These are phyloP conservation scores for Hypanus sabinus DNA, from an alignment of 2,113 vertebrate genomes.

Conservation along the genomic window DNA sequence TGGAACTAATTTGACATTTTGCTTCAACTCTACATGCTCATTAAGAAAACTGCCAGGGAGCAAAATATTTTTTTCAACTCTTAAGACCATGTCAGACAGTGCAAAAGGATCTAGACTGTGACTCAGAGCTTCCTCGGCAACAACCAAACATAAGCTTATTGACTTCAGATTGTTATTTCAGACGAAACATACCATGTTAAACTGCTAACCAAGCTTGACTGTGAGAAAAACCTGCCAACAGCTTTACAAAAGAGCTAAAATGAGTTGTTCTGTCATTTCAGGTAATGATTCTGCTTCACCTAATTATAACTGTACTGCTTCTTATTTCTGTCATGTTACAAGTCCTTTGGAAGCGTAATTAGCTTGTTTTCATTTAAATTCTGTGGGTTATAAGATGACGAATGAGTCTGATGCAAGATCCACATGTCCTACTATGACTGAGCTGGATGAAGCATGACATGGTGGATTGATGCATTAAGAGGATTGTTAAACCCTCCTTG, in stretches of 20 bases:
- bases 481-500: too few relatives aligned
- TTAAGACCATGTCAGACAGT: background rate
- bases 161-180: background rate
- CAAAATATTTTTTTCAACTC: constrained; percentile 7
- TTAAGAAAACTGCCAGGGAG: background rate
- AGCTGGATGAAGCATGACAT: too few relatives aligned
- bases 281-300: too few relatives aligned
- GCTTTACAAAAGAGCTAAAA: background rate
- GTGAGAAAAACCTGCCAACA: background rate
- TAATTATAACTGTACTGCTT: too few relatives aligned
- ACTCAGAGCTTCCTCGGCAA: background rate
- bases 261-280: too few relatives aligned
- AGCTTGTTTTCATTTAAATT: too few relatives aligned
- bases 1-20: background rate
- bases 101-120: background rate
- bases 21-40: background rate
- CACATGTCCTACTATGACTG: too few relatives aligned
- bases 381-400: too few relatives aligned
- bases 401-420: too few relatives aligned
- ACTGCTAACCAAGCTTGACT: background rate
- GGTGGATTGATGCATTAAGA: too few relatives aligned
- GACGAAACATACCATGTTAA: background rate
- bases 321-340: too few relatives aligned
- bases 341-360: too few relatives aligned
- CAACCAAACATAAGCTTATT: background rate